These are phyloP conservation scores for Timema cristinae DNA, from an alignment of 2,888 invertebrate genomes.

Conservation along the genomic window DNA sequence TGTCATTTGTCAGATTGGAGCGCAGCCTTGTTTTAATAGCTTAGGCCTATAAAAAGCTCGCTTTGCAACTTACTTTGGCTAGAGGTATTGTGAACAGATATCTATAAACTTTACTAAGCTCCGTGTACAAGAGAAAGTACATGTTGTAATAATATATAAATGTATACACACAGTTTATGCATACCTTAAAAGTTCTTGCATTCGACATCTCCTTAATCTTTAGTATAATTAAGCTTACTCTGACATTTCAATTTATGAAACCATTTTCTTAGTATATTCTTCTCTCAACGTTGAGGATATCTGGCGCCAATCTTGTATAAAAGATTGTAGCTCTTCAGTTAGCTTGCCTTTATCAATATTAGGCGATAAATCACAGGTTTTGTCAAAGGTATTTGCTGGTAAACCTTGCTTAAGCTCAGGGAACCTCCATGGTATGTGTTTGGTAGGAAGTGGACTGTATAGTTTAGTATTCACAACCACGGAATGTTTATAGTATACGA, in stretches of 20 bases:
- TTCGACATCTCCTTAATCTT: background rate
- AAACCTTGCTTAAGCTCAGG: background rate
- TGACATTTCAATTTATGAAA: background rate
- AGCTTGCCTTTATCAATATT: background rate
- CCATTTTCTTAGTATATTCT: background rate
- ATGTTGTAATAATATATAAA: too few species aligned
- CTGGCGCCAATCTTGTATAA: slow-evolving; percentile 3
- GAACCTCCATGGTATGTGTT: background rate
- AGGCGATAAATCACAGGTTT: background rate
- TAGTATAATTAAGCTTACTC: background rate
- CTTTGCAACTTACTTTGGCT: too few species aligned
- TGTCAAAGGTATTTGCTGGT: background rate
- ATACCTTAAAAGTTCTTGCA: background rate
- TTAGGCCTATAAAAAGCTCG: too few species aligned
- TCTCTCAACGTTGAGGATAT: background rate
- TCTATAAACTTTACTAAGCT: too few species aligned
- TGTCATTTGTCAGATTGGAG: too few species aligned
- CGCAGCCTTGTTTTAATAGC: too few species aligned
- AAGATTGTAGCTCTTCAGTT: slow-evolving; percentile 3
- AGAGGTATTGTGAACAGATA: too few species aligned
- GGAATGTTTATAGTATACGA: too few species aligned
- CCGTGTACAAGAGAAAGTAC: too few species aligned
- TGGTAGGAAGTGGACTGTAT: too few species aligned
- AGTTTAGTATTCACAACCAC: too few species aligned
- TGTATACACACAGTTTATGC: too few species aligned